A percentile compares a stretch with the other conserved stretches of the same genome.
Evolutionary conservation across 2,888 invertebrate species (phyloP).

Genomic region (Drosophila koepferae): DNA sequence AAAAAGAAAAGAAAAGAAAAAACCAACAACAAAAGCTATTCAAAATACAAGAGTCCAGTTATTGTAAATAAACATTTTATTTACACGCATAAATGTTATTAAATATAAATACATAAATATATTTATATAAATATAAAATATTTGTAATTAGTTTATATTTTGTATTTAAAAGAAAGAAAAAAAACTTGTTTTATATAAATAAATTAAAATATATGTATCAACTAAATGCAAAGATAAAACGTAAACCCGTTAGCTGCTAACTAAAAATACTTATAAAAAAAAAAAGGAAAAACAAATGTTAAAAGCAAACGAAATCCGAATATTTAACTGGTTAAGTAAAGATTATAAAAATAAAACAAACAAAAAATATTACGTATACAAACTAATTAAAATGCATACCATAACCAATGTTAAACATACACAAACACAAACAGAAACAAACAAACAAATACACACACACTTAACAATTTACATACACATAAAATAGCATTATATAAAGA

Average conservation of each 20-base stretch:
- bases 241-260: conserved; percentile 62
- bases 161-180: conserved; percentile 54
- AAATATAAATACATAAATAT: conserved; percentile 32
- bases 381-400: conserved; percentile 48
- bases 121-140: conserved; percentile 39
- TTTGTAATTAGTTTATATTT: conserved; percentile 78
- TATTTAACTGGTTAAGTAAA: conserved; percentile 65
- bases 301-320: conserved; percentile 45
- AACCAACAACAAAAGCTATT: conserved; percentile 16
- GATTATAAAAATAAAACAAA: conserved; percentile 39
- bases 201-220: conserved; percentile 22
- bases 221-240: conserved; percentile 45
- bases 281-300: conserved; percentile 56
- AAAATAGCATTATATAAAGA: conserved; percentile 43
- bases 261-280: conserved; percentile 38
- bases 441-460: conserved; percentile 31
- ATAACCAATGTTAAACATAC: conserved; percentile 70
- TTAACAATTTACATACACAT: conserved; percentile 30
- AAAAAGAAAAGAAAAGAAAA: conserved; percentile 8
- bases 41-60: conserved; percentile 46
- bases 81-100: conserved; percentile 59
- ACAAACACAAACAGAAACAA: conserved; percentile 7
- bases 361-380: conserved; percentile 43
- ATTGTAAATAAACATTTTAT: conserved; percentile 68
- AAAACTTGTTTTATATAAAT: conserved; percentile 66